phyloP scores from a whole-genome alignment of 2,888 invertebrate genomes.

The Stenurella melanura region DNA sequence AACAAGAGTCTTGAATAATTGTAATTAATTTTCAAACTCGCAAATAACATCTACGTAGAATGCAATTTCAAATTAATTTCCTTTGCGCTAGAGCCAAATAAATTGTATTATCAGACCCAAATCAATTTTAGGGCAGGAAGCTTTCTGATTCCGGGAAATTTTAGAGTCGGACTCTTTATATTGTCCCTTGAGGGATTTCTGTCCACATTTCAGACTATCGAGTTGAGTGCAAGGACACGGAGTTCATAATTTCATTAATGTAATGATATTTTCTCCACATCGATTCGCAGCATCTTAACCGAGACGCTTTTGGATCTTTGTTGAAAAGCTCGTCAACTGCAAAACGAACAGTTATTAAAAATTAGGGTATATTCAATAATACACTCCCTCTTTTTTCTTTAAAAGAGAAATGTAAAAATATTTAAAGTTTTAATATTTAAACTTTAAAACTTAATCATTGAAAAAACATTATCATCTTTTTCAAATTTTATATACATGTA shows the following conservation, averaged over 20 bases:
- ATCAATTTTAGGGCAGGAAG: neutral
- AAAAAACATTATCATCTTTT: no score
- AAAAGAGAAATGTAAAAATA: no score
- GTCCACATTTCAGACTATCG: neutral
- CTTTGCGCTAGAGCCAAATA: neutral
- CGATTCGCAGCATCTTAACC: neutral
- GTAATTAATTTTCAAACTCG: neutral
- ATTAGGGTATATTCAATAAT: no score
- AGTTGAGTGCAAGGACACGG: slow-evolving; percentile 9
- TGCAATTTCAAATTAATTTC: slow-evolving; percentile 1
- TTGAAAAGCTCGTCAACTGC: no score
- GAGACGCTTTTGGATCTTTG: neutral
- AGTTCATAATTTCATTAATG: neutral
- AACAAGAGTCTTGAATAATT: neutral
- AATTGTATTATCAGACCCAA: slow-evolving; percentile 6
- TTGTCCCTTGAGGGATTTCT: neutral
- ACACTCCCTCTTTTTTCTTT: no score
- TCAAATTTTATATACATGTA: no score
- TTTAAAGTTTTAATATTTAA: no score
- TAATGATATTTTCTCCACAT: neutral
- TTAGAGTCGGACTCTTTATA: neutral
- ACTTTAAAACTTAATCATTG: no score
- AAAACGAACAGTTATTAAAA: no score
- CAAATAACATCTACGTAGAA: neutral
- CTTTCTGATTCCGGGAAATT: neutral